These are phyloP conservation scores for Rhopalosiphum maidis DNA, from an alignment of 1,140 invertebrate genomes.

Conservation along the genomic window DNA sequence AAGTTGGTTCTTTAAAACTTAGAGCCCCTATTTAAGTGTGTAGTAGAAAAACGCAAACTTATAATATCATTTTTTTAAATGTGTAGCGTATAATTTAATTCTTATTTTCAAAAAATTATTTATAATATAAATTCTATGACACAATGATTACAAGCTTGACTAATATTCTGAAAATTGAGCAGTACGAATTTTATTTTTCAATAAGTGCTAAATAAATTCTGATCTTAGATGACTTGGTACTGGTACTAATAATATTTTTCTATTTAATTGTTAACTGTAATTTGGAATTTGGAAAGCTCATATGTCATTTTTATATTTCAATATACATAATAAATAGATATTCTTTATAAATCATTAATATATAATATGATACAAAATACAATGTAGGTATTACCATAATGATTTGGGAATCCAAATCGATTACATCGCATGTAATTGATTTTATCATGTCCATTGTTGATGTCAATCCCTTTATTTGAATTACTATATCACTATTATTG, in stretches of 20 bases:
- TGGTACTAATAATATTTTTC: too few relatives aligned
- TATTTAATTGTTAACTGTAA: too few relatives aligned
- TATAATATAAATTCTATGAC: neutral
- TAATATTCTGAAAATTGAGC: neutral
- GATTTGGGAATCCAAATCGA: slow-evolving; percentile 38
- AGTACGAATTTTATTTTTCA: neutral
- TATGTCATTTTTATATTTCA: too few relatives aligned
- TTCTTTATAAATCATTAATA: too few relatives aligned
- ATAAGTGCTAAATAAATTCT: neutral
- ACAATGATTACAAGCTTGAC: neutral
- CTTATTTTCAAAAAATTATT: neutral
- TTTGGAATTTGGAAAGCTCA: too few relatives aligned
- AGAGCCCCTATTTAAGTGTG: neutral
- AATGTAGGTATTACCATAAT: slow-evolving; percentile 18
- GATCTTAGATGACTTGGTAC: neutral
- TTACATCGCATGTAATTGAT: slow-evolving; percentile 1
- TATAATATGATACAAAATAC: too few relatives aligned
- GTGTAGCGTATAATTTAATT: neutral
- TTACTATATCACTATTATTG: slow-evolving; percentile 12
- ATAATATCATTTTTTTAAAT: neutral
- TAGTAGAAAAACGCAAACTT: neutral
- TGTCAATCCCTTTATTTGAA: slow-evolving; percentile 40
- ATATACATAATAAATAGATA: neutral
- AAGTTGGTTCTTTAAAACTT: neutral
- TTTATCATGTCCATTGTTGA: slow-evolving; percentile 23